These are phyloP conservation scores for Meles meles DNA, from an alignment of 2,113 vertebrate species.

Conservation along the genomic window DNA sequence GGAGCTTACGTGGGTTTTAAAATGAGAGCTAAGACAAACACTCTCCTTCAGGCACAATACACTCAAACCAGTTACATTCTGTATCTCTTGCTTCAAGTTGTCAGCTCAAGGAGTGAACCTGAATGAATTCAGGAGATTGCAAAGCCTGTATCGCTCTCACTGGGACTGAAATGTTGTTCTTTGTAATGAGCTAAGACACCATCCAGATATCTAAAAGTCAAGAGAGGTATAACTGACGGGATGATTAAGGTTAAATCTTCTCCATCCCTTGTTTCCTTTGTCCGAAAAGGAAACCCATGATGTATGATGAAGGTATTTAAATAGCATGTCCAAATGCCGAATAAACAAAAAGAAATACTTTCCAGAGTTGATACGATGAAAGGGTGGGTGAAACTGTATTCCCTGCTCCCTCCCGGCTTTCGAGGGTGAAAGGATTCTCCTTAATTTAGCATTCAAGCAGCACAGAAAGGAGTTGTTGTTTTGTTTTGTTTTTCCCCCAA, in stretches of 20 bases:
- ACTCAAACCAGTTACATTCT: not conserved
- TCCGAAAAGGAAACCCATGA: not conserved
- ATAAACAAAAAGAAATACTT: not conserved
- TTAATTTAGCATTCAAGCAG: not conserved
- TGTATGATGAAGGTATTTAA: not conserved
- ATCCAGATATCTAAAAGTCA: not conserved
- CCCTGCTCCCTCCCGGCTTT: not conserved
- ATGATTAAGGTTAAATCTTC: not conserved
- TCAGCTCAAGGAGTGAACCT: not conserved
- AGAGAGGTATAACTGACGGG: not conserved
- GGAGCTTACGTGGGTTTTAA: not conserved
- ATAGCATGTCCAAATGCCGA: not conserved
- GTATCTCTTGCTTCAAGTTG: not conserved
- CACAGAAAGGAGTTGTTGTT: not conserved
- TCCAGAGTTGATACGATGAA: not conserved
- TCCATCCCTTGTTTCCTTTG: not conserved
- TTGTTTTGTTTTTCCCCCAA: too few relatives aligned
- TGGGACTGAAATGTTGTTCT: not conserved
- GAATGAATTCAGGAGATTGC: not conserved
- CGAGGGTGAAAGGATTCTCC: not conserved
- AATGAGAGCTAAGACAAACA: not conserved
- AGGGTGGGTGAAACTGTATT: not conserved
- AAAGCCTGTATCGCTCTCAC: not conserved
- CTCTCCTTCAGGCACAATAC: not conserved
- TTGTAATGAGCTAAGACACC: not conserved